These are phyloP conservation scores for Digitonthophagus gazella DNA, from an alignment of 2,888 invertebrate species.

Conservation along the genomic window DNA sequence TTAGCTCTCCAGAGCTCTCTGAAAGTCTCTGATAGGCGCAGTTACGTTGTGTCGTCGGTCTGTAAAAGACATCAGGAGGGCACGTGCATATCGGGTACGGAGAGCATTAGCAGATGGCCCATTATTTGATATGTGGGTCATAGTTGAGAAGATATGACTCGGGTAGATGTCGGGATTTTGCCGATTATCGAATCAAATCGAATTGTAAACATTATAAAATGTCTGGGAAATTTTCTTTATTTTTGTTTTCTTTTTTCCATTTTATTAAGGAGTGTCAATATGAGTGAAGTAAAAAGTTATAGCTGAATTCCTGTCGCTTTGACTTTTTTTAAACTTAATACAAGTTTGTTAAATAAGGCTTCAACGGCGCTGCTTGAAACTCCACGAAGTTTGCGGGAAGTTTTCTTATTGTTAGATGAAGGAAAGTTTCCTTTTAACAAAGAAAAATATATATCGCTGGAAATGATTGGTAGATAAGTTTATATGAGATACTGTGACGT, in stretches of 20 bases:
- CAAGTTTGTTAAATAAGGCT: not conserved
- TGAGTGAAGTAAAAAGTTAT: not conserved
- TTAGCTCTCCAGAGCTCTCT: not conserved
- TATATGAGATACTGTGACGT: not conserved
- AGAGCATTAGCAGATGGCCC: slow-evolving; percentile 16
- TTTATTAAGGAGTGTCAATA: not conserved
- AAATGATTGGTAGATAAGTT: not conserved
- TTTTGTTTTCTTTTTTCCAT: not conserved
- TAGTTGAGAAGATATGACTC: slow-evolving; percentile 23
- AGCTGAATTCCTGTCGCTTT: too few relatives aligned
- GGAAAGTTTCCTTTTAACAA: not conserved
- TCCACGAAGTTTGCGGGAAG: not conserved
- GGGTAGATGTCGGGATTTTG: too few relatives aligned
- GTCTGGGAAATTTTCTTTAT: too few relatives aligned
- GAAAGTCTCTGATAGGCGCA: too few relatives aligned
- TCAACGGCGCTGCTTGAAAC: not conserved
- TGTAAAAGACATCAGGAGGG: not conserved
- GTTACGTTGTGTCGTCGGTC: not conserved
- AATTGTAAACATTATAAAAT: too few relatives aligned
- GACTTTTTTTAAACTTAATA: not conserved
- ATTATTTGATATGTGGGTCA: slow-evolving; percentile 24
- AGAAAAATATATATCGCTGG: not conserved
- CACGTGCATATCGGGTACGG: not conserved
- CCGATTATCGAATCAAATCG: too few relatives aligned
- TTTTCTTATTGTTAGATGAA: not conserved